Evolutionary conservation across 1,140 invertebrate species (phyloP).

Genomic region (Cheumatopsyche charites): DNA sequence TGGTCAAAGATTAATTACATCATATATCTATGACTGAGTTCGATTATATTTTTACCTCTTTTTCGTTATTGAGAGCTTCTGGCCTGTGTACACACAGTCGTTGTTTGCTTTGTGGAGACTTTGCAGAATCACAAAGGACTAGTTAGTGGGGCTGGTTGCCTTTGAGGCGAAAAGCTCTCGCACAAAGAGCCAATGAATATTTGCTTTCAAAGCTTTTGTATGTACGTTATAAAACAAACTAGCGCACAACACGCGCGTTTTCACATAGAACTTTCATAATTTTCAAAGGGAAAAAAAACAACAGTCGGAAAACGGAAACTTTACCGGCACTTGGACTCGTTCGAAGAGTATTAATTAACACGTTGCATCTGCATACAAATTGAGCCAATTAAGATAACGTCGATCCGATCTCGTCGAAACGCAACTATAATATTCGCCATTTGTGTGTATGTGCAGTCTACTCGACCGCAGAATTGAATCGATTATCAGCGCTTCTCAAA

Average conservation of each 20-base stretch:
- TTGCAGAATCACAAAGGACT: not conserved
- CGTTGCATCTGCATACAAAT: slow-evolving; percentile 20
- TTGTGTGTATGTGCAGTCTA: not conserved
- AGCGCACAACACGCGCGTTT: too few relatives aligned
- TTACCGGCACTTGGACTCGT: not conserved
- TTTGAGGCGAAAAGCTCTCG: not conserved
- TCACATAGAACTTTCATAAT: not conserved
- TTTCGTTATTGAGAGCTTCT: too few relatives aligned
- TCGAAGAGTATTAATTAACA: slow-evolving; percentile 9
- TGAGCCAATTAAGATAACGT: slow-evolving; percentile 28
- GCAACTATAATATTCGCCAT: not conserved
- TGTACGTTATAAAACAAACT: too few relatives aligned
- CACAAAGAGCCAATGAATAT: slow-evolving; percentile 18
- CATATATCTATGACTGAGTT: too few relatives aligned
- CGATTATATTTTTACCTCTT: too few relatives aligned
- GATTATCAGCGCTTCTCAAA: slow-evolving; percentile 1
- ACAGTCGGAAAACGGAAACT: not conserved
- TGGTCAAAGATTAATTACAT: too few relatives aligned
- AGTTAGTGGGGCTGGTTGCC: not conserved
- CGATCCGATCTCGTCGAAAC: slow-evolving; percentile 19
- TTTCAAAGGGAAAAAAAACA: too few relatives aligned
- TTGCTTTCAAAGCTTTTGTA: slow-evolving; percentile 4
- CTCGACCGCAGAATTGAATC: not conserved
- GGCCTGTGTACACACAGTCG: too few relatives aligned
- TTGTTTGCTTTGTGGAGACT: not conserved